These are phyloP conservation scores for Scaptodrosophila latifasciaeformis DNA, from an alignment of 2,888 invertebrate species.

Conservation along the genomic window DNA sequence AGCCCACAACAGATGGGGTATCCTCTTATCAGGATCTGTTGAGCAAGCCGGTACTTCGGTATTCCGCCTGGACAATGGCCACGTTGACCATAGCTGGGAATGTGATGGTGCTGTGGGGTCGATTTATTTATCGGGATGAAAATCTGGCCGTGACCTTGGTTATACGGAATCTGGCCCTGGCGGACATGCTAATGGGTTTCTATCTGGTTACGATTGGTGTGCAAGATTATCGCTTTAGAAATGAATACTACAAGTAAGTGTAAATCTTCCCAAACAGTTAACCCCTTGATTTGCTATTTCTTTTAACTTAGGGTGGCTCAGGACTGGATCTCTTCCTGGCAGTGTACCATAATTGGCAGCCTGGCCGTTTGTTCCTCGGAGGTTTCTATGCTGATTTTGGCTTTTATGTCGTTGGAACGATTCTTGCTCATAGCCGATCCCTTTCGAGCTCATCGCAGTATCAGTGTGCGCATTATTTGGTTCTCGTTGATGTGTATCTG, in stretches of 20 bases:
- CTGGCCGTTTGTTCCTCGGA: conserved; percentile 82
- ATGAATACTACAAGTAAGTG: conserved; percentile 76
- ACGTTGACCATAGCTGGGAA: conserved; percentile 80
- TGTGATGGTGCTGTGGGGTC: conserved; percentile 79
- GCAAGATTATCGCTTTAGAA: conserved; percentile 78
- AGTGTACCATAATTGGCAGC: conserved; percentile 79
- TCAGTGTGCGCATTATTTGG: conserved; percentile 77
- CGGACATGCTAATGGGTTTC: conserved; percentile 82
- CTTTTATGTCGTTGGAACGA: conserved; percentile 82
- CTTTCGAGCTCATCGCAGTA: conserved; percentile 77
- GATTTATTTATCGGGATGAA: conserved; percentile 79
- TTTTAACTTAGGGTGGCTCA: conserved; percentile 74
- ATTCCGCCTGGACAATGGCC: conserved; percentile 80
- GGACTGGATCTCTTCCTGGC: conserved; percentile 81
- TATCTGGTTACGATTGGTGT: conserved; percentile 80
- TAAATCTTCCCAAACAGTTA: background rate
- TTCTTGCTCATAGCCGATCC: conserved; percentile 80
- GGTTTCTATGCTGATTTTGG: conserved; percentile 81
- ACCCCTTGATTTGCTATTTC: background rate
- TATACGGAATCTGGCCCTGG: conserved; percentile 80
- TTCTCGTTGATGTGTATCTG: conserved; percentile 78
- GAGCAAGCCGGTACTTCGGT: conserved; percentile 77
- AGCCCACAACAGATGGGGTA: conserved; percentile 80
- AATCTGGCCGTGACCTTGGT: conserved; percentile 80
- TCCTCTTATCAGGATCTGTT: conserved; percentile 79